Evolutionary conservation across 2,888 invertebrate genomes (phyloP).

Genomic region (Ptilodon capucinus): DNA sequence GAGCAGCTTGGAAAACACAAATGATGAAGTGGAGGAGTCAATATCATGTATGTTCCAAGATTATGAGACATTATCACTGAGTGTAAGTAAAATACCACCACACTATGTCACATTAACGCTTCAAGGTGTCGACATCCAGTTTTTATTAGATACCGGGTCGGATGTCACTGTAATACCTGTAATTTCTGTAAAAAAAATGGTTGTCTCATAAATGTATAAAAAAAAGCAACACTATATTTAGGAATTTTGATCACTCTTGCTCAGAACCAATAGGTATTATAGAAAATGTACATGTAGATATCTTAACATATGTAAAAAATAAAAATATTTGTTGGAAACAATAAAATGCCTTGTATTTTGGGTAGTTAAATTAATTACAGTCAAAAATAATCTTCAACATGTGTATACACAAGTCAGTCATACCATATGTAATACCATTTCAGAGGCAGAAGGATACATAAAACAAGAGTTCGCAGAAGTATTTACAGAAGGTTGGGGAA

Average conservation of each 20-base stretch:
- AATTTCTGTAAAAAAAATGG: background rate
- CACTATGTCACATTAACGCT: background rate
- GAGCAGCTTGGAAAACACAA: background rate
- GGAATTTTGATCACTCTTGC: background rate
- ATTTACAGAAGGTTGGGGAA: background rate
- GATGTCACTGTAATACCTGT: background rate
- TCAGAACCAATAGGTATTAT: background rate
- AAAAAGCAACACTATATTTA: background rate
- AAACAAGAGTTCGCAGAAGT: background rate
- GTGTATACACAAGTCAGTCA: background rate
- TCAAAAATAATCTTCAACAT: background rate
- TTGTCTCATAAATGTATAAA: background rate
- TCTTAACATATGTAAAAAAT: background rate
- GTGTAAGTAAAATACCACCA: background rate
- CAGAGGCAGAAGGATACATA: background rate
- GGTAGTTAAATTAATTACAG: background rate
- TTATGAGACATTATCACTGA: background rate
- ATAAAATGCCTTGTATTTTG: background rate
- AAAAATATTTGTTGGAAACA: background rate
- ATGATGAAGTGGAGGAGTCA: background rate
- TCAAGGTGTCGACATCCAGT: background rate
- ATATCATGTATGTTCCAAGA: background rate
- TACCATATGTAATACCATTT: background rate
- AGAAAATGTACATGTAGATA: background rate
- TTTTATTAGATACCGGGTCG: background rate